Evolutionary conservation across 1,140 invertebrate genomes (phyloP), one percentile per base, ranked within the genome.

Genomic region (Sitobion miscanthi): DNA sequence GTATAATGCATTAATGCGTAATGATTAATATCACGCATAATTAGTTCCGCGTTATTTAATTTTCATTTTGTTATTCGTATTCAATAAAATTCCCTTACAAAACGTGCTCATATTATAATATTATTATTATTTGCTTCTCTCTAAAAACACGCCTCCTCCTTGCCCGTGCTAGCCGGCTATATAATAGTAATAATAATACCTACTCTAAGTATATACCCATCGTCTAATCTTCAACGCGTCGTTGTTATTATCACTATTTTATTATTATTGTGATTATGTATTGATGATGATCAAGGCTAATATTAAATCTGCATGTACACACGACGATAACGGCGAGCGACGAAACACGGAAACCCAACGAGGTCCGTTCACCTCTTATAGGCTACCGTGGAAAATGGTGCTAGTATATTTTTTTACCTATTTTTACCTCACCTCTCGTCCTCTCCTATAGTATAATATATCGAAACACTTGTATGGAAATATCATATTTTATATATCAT

Each of bases 361-460:
- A 30, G 69, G 90, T 92, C 90, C 90, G 90, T 92, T 92, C 90
- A 92, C 90, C 90, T 92, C 69, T 45, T 91, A 25, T 47, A 38
- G 90, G 54, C 25, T 77, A 83, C 90, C 90, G 90, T 92, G 47
- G 47, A 83, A 92, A 92, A 92, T 83, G 90, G 11, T 69, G 25
- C 11, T 90, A 45, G 6, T 91, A 45, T 90, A 54, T 89, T 89
- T 52, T 57, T 47, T 87, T 49, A 49, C 47, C 11, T 1, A 11
- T 87, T 87, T 87, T 87, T 7, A 83, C 35, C n/a, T 83, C 77
- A 0, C 17, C 35, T 83, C 77, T 23, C 17, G 4, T n/a, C 17
- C 35, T 83, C 77, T 23, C 17, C 11, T n/a, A 47, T 7, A 49
- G 11, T 49, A 87, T 30, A n/a, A 87, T 87, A 52, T 88, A 54